Evolutionary conservation across 2,113 vertebrate species (phyloP).

Genomic region (Notothenia rossii): DNA sequence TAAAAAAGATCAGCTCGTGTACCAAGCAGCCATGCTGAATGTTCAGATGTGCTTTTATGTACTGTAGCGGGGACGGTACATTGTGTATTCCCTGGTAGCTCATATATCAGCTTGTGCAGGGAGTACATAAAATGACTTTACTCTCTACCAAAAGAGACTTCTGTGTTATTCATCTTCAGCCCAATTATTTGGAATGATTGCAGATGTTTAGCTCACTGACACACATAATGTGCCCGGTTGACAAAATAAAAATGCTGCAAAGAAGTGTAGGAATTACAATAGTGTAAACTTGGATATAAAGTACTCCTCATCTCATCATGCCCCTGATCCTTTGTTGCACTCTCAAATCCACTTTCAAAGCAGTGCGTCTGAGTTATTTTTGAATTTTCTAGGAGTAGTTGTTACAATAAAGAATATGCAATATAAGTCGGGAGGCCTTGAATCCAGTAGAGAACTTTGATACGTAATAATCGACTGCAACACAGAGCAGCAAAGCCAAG

Average conservation of each 20-base stretch:
- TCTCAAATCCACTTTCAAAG: conserved; percentile 18
- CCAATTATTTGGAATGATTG: conserved; percentile 21
- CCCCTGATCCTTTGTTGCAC: not conserved
- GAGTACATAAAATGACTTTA: conserved; percentile 57
- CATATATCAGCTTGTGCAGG: conserved; percentile 56
- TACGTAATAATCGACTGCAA: conserved; percentile 24
- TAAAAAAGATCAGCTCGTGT: conserved; percentile 59
- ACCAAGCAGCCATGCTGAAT: conserved; percentile 40
- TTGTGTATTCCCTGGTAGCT: conserved; percentile 38
- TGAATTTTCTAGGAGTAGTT: conserved; percentile 10
- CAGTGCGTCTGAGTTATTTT: conserved; percentile 3
- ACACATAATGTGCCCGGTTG: not conserved
- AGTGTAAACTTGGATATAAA: not conserved
- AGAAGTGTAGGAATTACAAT: not conserved
- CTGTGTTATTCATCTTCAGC: conserved; percentile 19
- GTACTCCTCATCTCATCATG: not conserved
- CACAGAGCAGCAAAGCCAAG: not conserved
- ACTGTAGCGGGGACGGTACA: conserved; percentile 39
- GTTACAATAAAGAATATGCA: conserved; percentile 22
- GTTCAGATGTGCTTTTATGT: conserved; percentile 67
- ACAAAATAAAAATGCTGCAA: conserved; percentile 1
- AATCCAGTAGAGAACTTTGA: conserved; percentile 25
- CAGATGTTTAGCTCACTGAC: not conserved
- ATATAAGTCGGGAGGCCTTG: conserved; percentile 17
- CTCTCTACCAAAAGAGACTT: conserved; percentile 31